phyloP scores from a whole-genome alignment of 1,140 invertebrate species.

The Musca vetustissima region DNA sequence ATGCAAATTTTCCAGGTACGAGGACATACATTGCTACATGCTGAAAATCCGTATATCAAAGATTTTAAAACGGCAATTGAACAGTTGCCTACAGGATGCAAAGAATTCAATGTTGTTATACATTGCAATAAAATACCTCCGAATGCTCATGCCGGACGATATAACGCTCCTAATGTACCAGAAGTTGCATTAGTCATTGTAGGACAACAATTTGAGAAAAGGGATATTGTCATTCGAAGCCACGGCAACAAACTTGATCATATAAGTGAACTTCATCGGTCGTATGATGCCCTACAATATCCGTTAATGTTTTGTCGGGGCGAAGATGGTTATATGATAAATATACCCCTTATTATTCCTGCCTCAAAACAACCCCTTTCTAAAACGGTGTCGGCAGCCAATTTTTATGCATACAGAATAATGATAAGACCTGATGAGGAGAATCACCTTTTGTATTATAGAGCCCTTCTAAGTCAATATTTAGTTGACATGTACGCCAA shows the following conservation, averaged over 20 bases:
- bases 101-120: too few relatives aligned
- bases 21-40: conserved; percentile 32
- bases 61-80: conserved; percentile 38
- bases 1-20: too few relatives aligned
- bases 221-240: conserved; percentile 27
- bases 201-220: conserved; percentile 33
- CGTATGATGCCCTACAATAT: conserved; percentile 53
- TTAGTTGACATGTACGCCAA: too few relatives aligned
- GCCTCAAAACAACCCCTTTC: too few relatives aligned
- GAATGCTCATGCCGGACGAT: too few relatives aligned
- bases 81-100: too few relatives aligned
- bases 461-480: neutral
- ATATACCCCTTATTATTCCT: too few relatives aligned
- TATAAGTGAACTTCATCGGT: conserved; percentile 40
- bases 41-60: conserved; percentile 29
- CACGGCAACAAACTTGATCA: conserved; percentile 31
- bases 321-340: conserved; percentile 30
- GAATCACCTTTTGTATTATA: neutral
- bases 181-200: conserved; percentile 50
- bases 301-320: conserved; percentile 48
- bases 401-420: conserved; percentile 8
- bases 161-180: too few relatives aligned
- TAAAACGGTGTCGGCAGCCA: neutral
- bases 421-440: conserved; percentile 1
- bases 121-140: too few relatives aligned